phyloP scores from a whole-genome alignment of 2,113 vertebrate genomes.

The Alexandromys fortis region DNA sequence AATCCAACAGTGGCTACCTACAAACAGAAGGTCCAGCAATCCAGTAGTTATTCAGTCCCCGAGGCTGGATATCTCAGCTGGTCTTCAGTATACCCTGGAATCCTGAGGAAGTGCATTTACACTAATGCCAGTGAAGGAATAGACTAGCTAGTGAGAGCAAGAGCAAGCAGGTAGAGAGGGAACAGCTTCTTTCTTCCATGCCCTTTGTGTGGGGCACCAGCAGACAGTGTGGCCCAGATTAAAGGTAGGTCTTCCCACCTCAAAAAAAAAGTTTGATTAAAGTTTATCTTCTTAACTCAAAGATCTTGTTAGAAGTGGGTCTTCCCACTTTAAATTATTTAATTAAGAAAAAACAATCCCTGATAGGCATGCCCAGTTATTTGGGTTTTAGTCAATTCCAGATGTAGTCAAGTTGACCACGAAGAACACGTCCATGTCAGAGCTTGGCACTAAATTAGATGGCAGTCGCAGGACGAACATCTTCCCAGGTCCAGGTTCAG shows the following conservation, averaged over 20 bases:
- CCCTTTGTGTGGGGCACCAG: not conserved
- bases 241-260: not conserved
- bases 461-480: not conserved
- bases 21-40: not conserved
- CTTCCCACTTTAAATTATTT: not conserved
- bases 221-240: not conserved
- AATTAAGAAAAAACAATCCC: not conserved
- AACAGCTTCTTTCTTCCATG: too few relatives aligned
- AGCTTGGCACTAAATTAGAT: not conserved
- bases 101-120: not conserved
- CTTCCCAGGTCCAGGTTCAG: not conserved
- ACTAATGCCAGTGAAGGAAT: not conserved
- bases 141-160: not conserved
- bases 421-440: too few relatives aligned
- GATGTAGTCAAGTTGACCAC: not conserved
- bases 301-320: not conserved
- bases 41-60: not conserved
- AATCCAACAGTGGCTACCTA: not conserved
- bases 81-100: not conserved
- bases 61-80: not conserved
- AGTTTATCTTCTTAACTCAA: not conserved
- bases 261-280: not conserved
- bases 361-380: not conserved
- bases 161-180: not conserved
- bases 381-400: not conserved